A percentile compares a stretch with the other conserved stretches of the same genome.
These are phyloP conservation scores for Lasioglossum albipes DNA, from an alignment of 1,140 invertebrate genomes.

Conservation along the genomic window DNA sequence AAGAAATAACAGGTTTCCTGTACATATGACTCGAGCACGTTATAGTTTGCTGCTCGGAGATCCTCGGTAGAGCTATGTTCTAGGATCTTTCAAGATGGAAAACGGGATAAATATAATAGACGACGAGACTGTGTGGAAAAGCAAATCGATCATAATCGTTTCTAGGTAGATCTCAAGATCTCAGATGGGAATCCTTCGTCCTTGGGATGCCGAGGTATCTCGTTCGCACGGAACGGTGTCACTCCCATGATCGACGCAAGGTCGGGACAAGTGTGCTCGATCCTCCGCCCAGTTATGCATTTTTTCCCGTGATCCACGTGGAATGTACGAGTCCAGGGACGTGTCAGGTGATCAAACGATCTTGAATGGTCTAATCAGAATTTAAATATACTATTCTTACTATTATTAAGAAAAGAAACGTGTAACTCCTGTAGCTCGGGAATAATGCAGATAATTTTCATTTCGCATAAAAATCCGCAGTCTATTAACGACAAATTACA, in stretches of 20 bases:
- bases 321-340: not conserved
- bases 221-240: not conserved
- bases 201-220: not conserved
- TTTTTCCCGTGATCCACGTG: not conserved
- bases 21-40: too few species aligned
- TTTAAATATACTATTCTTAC: too few species aligned
- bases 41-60: not conserved
- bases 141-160: too few species aligned
- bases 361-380: too few species aligned
- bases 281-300: not conserved
- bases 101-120: not conserved
- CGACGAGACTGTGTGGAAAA: not conserved
- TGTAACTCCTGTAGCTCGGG: too few species aligned
- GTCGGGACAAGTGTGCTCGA: not conserved
- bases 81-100: too few species aligned
- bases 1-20: too few species aligned
- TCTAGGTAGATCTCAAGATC: not conserved
- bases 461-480: too few species aligned
- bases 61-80: not conserved
- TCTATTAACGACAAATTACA: too few species aligned
- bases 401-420: too few species aligned
- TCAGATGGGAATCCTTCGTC: not conserved
- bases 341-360: not conserved
- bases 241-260: slow-evolving; percentile 5
- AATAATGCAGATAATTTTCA: too few species aligned